Evolutionary conservation across 1,140 invertebrate species (phyloP).

Genomic region (Euschistus heros): DNA sequence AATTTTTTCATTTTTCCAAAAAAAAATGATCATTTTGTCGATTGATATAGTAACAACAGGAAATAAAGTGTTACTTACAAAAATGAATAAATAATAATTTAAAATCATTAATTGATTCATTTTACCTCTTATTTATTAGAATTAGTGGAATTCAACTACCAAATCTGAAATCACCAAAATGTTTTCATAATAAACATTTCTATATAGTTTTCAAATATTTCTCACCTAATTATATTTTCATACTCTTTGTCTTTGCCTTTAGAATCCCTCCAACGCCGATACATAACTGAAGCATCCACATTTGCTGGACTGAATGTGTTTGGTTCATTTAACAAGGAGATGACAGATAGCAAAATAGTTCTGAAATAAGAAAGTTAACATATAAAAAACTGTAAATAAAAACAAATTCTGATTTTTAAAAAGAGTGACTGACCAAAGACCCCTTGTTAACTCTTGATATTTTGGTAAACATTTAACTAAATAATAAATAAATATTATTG

Average conservation of each 20-base stretch:
- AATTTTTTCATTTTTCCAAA: too few relatives aligned
- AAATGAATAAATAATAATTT: too few relatives aligned
- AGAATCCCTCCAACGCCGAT: slow-evolving; percentile 94
- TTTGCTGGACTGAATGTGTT: slow-evolving; percentile 99
- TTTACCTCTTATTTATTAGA: too few relatives aligned
- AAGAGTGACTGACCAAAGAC: too few relatives aligned
- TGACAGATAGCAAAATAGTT: slow-evolving; percentile 95
- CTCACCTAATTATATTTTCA: slow-evolving; percentile 95
- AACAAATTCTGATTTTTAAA: background rate
- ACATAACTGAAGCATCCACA: slow-evolving; percentile 99
- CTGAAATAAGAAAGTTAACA: slow-evolving; percentile 39
- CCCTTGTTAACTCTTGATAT: too few relatives aligned
- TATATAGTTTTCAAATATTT: background rate
- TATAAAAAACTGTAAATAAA: slow-evolving; percentile 19
- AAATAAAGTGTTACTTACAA: too few relatives aligned
- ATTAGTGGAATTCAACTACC: background rate
- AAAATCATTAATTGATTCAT: too few relatives aligned
- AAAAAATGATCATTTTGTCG: too few relatives aligned
- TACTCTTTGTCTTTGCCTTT: slow-evolving; percentile 98
- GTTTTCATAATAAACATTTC: background rate
- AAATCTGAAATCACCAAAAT: background rate
- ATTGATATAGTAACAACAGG: too few relatives aligned
- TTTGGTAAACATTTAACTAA: too few relatives aligned
- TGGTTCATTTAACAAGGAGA: slow-evolving; percentile 96
- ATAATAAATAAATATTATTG: too few relatives aligned